These are phyloP conservation scores for Leptodactylus fallax DNA, from an alignment of 2,797 vertebrate species.

Conservation along the genomic window DNA sequence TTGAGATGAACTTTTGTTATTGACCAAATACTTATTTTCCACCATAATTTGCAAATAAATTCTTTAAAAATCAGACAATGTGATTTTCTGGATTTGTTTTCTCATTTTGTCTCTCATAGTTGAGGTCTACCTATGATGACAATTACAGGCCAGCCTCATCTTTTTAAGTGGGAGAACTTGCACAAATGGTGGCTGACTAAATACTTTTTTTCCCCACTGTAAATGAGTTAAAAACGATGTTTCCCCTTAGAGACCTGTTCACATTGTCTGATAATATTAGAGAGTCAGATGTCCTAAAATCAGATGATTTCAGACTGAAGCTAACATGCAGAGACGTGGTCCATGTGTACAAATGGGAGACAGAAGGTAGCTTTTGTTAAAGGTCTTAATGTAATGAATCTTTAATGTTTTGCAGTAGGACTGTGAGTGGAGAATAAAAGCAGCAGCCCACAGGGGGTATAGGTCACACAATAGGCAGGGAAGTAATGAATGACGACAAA, in stretches of 20 bases:
- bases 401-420: slow-evolving; percentile 54
- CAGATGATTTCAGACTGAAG: background rate
- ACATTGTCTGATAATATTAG: background rate
- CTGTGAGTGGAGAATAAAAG: slow-evolving; percentile 24
- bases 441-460: slow-evolving; percentile 22
- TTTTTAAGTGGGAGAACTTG: no score
- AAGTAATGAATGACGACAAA: slow-evolving; percentile 48
- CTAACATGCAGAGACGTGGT: slow-evolving; percentile 24
- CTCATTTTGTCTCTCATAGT: no score
- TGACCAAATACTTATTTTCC: no score
- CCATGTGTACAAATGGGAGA: slow-evolving; percentile 23
- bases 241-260: background rate
- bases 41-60: no score
- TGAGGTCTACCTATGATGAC: no score
- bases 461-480: slow-evolving; percentile 41
- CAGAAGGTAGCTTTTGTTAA: slow-evolving; percentile 59
- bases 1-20: no score
- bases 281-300: background rate
- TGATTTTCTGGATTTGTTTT: no score
- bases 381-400: slow-evolving; percentile 53
- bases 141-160: no score
- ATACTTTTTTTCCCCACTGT: no score
- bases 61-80: no score
- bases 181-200: no score
- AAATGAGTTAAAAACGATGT: background rate